Evolutionary conservation across 2,888 invertebrate genomes (phyloP).

Genomic region (Dynastes maya): DNA sequence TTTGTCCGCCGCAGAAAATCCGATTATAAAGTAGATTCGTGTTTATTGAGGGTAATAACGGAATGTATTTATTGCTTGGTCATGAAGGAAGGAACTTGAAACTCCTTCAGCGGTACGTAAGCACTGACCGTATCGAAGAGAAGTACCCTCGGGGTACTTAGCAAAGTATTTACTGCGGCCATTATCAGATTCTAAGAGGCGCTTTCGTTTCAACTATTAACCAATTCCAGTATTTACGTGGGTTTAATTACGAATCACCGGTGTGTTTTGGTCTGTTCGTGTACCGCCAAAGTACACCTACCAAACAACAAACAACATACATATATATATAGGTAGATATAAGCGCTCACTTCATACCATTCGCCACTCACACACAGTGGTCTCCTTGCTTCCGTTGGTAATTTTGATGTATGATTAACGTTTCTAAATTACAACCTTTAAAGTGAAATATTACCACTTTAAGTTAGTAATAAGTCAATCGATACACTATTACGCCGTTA

Average conservation of each 20-base stretch:
- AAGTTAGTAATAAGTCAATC: conserved; percentile 40
- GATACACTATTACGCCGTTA: conserved; percentile 26
- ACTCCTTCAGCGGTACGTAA: conserved; percentile 53
- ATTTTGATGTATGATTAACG: conserved; percentile 42
- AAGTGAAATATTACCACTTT: conserved; percentile 37
- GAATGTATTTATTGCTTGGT: conserved; percentile 52
- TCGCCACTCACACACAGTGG: background rate
- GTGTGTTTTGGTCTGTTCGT: conserved; percentile 12
- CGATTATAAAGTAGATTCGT: conserved; percentile 54
- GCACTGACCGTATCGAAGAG: conserved; percentile 53
- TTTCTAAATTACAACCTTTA: conserved; percentile 37
- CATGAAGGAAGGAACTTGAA: conserved; percentile 55
- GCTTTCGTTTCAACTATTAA: conserved; percentile 54
- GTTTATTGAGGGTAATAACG: conserved; percentile 56
- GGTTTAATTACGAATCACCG: conserved; percentile 53
- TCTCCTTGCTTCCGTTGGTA: conserved; percentile 24
- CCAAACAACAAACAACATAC: background rate
- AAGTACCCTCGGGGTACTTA: conserved; percentile 53
- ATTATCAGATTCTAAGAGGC: conserved; percentile 54
- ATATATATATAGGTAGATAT: background rate
- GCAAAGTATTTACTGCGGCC: conserved; percentile 54
- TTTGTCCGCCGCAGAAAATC: conserved; percentile 28
- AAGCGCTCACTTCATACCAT: background rate
- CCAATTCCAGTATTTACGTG: conserved; percentile 56
- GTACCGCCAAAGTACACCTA: background rate